phyloP scores from a whole-genome alignment of 2,797 vertebrate genomes.

The Chrosomus eos region DNA sequence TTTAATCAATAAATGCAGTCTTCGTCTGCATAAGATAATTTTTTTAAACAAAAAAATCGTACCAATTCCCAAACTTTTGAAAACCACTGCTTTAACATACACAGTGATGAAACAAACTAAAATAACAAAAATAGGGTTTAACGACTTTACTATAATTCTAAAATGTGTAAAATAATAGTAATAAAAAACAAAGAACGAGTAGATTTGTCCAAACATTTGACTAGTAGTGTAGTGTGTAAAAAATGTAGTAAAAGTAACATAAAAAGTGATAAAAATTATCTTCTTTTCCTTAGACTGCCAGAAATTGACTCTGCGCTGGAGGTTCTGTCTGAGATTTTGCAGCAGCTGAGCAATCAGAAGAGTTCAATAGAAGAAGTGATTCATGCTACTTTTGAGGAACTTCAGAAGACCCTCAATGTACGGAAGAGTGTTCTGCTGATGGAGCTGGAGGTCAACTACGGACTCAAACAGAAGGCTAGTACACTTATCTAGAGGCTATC shows the following conservation, averaged over 20 bases:
- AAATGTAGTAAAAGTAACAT: background rate
- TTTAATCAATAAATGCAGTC: too few relatives aligned
- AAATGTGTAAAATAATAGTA: background rate
- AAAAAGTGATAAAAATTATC: background rate
- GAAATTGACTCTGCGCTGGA: conserved; percentile 93
- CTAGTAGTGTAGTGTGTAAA: background rate
- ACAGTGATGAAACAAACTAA: too few relatives aligned
- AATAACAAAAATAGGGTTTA: too few relatives aligned
- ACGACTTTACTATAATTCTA: background rate
- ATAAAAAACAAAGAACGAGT: background rate
- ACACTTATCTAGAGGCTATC: background rate
- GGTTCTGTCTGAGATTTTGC: conserved; percentile 93
- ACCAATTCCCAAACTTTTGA: too few relatives aligned
- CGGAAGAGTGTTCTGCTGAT: conserved; percentile 96
- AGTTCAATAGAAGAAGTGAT: conserved; percentile 93
- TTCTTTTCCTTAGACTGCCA: conserved; percentile 81
- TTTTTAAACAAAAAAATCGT: too few relatives aligned
- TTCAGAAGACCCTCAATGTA: conserved; percentile 95
- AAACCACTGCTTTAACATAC: too few relatives aligned
- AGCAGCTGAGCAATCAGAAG: conserved; percentile 93
- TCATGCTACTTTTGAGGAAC: conserved; percentile 91
- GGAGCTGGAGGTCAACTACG: conserved; percentile 98
- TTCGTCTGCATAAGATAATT: too few relatives aligned
- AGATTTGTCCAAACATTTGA: background rate
- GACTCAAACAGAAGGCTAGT: conserved; percentile 96